Evolutionary conservation across 2,113 vertebrate species (phyloP).

Genomic region (Heterochromis multidens): DNA sequence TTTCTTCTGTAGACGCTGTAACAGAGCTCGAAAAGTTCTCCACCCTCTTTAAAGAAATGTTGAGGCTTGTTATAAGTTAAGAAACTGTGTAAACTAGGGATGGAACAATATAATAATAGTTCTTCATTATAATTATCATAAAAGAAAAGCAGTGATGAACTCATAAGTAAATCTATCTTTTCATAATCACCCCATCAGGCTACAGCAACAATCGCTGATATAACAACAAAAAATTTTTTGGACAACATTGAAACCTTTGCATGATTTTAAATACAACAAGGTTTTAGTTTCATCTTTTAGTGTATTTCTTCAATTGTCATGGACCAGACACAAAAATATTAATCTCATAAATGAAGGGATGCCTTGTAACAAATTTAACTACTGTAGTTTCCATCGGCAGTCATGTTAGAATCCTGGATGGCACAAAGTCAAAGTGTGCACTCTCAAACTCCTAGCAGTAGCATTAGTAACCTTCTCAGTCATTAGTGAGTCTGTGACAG

Average conservation of each 20-base stretch:
- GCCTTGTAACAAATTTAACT: not conserved
- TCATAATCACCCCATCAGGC: not conserved
- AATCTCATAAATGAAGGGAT: not conserved
- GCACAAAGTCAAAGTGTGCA: not conserved
- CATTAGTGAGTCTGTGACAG: not conserved
- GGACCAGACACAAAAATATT: not conserved
- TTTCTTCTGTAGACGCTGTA: not conserved
- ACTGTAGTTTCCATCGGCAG: not conserved
- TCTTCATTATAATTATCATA: not conserved
- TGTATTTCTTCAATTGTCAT: not conserved
- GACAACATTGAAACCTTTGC: too few relatives aligned
- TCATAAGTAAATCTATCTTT: not conserved
- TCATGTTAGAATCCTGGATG: not conserved
- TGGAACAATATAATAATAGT: not conserved
- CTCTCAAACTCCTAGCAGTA: not conserved
- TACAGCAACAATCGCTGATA: not conserved
- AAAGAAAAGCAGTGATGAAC: not conserved
- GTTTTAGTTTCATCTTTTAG: not conserved
- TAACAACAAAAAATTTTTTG: not conserved
- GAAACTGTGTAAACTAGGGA: not conserved
- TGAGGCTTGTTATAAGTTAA: accelerated
- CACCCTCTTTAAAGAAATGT: not conserved
- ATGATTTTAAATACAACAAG: too few relatives aligned
- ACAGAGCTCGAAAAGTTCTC: not conserved
- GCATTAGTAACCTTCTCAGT: not conserved